Base-by-base conservation (phyloP, 2,113 vertebrate species). In the Siniperca chuatsi region DNA sequence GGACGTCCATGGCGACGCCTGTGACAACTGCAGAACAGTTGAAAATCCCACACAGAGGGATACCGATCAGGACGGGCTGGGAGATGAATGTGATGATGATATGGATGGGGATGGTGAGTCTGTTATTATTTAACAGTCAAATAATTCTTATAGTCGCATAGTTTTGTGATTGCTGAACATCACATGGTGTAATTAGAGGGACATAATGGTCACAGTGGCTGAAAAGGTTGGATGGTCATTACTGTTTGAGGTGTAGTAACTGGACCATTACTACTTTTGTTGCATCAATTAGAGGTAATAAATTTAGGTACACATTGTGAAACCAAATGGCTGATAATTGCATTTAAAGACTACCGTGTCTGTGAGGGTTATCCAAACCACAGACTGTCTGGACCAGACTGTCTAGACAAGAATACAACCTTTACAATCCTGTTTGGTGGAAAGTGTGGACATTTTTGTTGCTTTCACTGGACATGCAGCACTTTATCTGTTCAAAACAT, bases 41-140 rank as follows among this genome's bases (percentile, higher is more conserved):
- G 91, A 97, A 13, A 99, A 99, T 86, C 97, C 97, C 7, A 96
- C 97, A 89, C 99, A 99, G 91, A 96, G 86, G 50, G 99, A 99
- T 80, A 99, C 97, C 0, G 99, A 99, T 82, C 88, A 94, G 57
- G 98, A 99, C 1, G 98, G 98, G 33, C 95, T 94, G 83, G 99
- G 99, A 81, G 98, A 99, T 6, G 97, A 97, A 75, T 99, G 99
- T 77, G 99, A 99, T 68, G 96, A 98, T 57, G 99, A 99, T 93
- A 99, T 98, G 96, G 99, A 99, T 79, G 98, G 97, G 79, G 99
- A 99, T 21, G 97, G 98, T 99, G 78, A 90, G 88, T 66, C 52
- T 50, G 6, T 79, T 66, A 12, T 58, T 62, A 35, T 46, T 44
- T 60, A 62, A n/a, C 21, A 46, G 52, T 33, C 16, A 58, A 44